Base-by-base conservation (phyloP, 2,797 vertebrate species). In the Lagodon rhomboides region DNA sequence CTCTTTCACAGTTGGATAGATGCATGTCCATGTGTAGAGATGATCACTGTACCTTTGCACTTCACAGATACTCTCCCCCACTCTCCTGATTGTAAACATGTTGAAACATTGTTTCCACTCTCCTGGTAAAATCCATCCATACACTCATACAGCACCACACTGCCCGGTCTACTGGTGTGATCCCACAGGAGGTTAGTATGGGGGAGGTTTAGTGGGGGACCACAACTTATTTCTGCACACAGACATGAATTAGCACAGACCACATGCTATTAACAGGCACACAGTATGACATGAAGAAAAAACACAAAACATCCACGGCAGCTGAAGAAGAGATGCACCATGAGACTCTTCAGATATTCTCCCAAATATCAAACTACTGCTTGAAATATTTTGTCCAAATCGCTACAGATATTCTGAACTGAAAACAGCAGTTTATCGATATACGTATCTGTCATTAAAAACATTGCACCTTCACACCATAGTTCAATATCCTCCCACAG, bases 211-310 rank as follows among this genome's bases (percentile, higher is more conserved):
- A 90, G 84, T 74, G 97, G 96, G 73, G 81, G 86, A 17, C 96
- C 96, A 84, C 97, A 97, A 67, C 91, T 90, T 90, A 96, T 92
- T 93, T 96, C 96, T 97, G 92, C 59, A 89, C 83, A 92, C 84
- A 79, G 81, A 86, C 87, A 77, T 70, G 49, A 83, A 64, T 87
- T 66, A 77, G 46, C 69, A 81, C 41, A 84, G 71, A 87, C n/a
- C 58, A 41, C 55, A 25, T 64, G 76, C 43, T 27, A 58, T 49
- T 69, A 54, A 49, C 9, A 81, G 27, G 23, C 16, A 69, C 50
- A 17, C 3, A 50, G 10, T 16, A 61, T 11, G 25, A 41, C 8
- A 64, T 5, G 2, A 41, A 23, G 59, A 34, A 23, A 23, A 44
- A 70, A 64, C 30, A 65, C 11, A 61, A 41, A 27, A 71, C 20